These are phyloP conservation scores for Xylocopa sonorina DNA, from an alignment of 1,140 invertebrate genomes.

Conservation along the genomic window DNA sequence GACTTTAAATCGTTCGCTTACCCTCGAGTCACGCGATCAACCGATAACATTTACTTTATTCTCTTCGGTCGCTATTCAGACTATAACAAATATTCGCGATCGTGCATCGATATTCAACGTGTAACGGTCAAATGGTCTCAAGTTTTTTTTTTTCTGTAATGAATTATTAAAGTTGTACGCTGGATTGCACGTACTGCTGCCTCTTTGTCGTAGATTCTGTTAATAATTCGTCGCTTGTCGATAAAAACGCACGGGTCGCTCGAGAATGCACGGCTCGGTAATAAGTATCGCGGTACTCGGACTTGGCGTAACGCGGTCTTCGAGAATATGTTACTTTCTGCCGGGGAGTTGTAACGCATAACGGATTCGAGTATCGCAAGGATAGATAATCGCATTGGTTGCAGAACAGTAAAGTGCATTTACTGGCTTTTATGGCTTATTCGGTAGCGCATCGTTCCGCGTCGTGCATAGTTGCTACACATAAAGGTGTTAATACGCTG, in stretches of 20 bases:
- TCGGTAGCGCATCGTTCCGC: constrained; percentile 2
- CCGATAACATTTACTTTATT: constrained; percentile 27
- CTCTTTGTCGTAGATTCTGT: not conserved
- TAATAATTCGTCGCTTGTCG: constrained; percentile 40
- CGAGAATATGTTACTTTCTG: not conserved
- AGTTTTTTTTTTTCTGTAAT: constrained; percentile 3
- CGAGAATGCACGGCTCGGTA: constrained; percentile 29
- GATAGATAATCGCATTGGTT: not conserved
- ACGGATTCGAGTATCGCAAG: not conserved
- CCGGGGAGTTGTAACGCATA: not conserved
- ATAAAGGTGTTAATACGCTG: constrained; percentile 44
- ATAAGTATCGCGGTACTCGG: not conserved
- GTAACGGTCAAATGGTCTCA: constrained; percentile 9
- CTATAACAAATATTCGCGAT: not conserved
- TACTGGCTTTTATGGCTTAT: not conserved
- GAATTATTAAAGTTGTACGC: constrained; percentile 49
- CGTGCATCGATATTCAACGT: not conserved
- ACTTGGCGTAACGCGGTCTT: not conserved
- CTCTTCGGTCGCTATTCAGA: not conserved
- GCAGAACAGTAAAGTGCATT: constrained; percentile 7
- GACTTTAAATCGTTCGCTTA: constrained; percentile 20
- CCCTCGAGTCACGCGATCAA: constrained; percentile 38
- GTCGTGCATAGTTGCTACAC: constrained; percentile 14
- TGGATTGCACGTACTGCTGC: constrained; percentile 4
- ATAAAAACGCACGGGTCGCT: constrained; percentile 40